phyloP scores from a whole-genome alignment of 2,888 invertebrate species.

The Sarcophaga variegata region DNA sequence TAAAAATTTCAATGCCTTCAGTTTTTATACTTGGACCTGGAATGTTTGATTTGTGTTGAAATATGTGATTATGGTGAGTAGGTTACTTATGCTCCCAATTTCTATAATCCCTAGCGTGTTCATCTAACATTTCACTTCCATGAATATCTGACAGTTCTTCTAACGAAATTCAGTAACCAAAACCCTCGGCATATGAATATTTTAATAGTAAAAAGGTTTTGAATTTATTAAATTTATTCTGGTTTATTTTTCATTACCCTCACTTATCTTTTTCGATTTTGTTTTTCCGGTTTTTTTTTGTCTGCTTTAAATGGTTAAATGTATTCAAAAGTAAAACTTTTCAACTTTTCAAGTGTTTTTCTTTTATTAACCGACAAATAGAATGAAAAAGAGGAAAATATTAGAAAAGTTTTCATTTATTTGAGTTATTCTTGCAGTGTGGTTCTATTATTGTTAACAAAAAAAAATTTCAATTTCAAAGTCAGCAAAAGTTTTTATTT shows the following conservation, averaged over 20 bases:
- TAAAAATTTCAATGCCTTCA: too few relatives aligned
- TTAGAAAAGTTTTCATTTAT: too few relatives aligned
- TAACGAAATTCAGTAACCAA: too few relatives aligned
- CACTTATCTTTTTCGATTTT: slow-evolving; percentile 26
- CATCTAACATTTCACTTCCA: neutral
- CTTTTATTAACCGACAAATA: slow-evolving; percentile 49
- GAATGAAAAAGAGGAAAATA: slow-evolving; percentile 25
- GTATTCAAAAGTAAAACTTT: slow-evolving; percentile 52
- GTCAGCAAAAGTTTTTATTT: slow-evolving; percentile 62
- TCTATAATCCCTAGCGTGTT: neutral
- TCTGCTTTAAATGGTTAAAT: slow-evolving; percentile 35
- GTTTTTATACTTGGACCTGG: too few relatives aligned
- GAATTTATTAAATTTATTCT: slow-evolving; percentile 1
- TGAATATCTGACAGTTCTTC: too few relatives aligned
- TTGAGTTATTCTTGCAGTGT: too few relatives aligned
- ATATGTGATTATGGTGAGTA: too few relatives aligned
- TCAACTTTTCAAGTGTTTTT: slow-evolving; percentile 58
- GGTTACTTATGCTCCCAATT: neutral
- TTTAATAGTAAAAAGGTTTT: too few relatives aligned
- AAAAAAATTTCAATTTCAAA: slow-evolving; percentile 64
- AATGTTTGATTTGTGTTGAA: too few relatives aligned
- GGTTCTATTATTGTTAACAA: too few relatives aligned
- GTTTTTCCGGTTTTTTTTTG: neutral
- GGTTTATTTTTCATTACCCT: neutral
- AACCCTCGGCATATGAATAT: too few relatives aligned